Evolutionary conservation across 2,888 invertebrate genomes (phyloP).

Genomic region (Campoplex nolae): DNA sequence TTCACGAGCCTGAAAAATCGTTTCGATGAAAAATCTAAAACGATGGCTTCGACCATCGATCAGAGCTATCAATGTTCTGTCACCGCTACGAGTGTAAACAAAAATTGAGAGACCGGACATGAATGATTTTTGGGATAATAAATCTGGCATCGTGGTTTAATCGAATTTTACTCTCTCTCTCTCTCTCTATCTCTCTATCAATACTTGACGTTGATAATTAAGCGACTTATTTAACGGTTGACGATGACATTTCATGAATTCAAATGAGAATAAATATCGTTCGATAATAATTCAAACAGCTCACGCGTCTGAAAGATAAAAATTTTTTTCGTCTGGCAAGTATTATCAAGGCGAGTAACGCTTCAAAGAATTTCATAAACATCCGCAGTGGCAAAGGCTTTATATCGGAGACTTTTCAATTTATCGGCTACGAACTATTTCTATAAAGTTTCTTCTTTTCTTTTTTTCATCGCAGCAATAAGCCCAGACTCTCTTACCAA

Average conservation of each 20-base stretch:
- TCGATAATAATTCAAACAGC: slow-evolving; percentile 10
- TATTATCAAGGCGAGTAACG: slow-evolving; percentile 28
- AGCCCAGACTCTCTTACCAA: slow-evolving; percentile 17
- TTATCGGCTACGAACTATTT: slow-evolving; percentile 37
- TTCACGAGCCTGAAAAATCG: not conserved
- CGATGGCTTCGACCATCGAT: not conserved
- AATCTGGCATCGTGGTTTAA: not conserved
- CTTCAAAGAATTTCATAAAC: slow-evolving; percentile 45
- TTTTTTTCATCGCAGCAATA: not conserved
- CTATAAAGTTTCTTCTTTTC: not conserved
- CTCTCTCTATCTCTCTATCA: not conserved
- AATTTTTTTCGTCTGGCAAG: slow-evolving; percentile 22
- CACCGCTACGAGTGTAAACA: slow-evolving; percentile 11
- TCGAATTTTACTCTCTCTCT: not conserved
- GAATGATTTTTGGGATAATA: not conserved
- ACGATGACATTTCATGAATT: not conserved
- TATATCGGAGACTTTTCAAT: slow-evolving; percentile 31
- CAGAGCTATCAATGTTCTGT: slow-evolving; percentile 23
- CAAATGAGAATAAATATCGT: not conserved
- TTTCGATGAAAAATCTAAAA: not conserved
- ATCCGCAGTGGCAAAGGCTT: slow-evolving; percentile 30
- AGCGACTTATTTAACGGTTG: not conserved
- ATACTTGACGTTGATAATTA: not conserved
- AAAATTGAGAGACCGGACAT: not conserved
- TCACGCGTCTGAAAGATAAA: slow-evolving; percentile 15